Conservation (phyloP, 2,797 vertebrate genomes). For the Propithecus deckenii region DNA sequence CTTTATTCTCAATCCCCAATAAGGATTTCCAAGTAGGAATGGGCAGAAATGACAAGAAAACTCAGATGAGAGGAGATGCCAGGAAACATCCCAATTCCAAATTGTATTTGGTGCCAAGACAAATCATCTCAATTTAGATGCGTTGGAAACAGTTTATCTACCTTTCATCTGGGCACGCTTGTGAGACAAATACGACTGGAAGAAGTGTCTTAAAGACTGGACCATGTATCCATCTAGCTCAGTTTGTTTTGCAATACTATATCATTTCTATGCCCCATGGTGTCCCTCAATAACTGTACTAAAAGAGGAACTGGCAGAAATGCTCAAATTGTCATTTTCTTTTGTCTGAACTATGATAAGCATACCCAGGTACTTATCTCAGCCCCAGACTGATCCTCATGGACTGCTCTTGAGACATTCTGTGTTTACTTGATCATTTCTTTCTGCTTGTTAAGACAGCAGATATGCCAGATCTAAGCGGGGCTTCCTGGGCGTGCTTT, state of each 20-base stretch:
- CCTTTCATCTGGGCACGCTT: not conserved
- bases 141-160: not conserved
- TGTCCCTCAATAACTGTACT: not conserved
- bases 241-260: not conserved
- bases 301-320: not conserved
- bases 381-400: conserved; percentile 61
- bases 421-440: conserved; percentile 59
- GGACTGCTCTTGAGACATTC: conserved; percentile 60
- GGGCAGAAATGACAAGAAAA: not conserved
- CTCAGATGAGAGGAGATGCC: not conserved
- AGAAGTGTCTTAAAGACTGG: not conserved
- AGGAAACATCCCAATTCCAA: not conserved
- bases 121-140: not conserved
- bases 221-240: not conserved
- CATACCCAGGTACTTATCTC: conserved; percentile 56
- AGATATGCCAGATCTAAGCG: conserved; percentile 32
- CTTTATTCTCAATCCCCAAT: not conserved
- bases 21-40: not conserved
- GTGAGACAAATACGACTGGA: not conserved
- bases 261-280: not conserved
- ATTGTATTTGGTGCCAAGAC: not conserved
- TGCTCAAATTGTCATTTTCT: not conserved
- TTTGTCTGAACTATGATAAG: not conserved
- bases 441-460: conserved; percentile 59
- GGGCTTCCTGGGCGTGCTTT: not conserved